A percentile compares a stretch with the other conserved stretches of the same genome.
phyloP scores from a whole-genome alignment of 2,113 vertebrate genomes.

The Pedionomus torquatus region DNA sequence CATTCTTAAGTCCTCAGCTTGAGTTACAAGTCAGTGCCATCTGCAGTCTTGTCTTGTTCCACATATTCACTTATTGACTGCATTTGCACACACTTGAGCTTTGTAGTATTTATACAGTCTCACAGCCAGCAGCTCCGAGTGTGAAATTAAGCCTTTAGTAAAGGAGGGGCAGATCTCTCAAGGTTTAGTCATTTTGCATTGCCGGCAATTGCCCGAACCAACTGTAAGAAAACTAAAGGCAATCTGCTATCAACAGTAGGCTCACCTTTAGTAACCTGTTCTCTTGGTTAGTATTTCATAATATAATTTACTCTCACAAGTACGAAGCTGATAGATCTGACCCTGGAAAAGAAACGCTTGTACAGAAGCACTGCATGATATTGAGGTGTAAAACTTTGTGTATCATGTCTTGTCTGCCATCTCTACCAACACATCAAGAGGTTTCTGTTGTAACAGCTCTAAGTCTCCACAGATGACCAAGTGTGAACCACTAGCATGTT shows the following conservation, averaged over 20 bases:
- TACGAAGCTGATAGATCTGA: not conserved
- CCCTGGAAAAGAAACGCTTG: not conserved
- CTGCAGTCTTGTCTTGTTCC: not conserved
- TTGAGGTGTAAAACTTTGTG: fast-evolving
- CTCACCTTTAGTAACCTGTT: not conserved
- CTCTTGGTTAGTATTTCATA: not conserved
- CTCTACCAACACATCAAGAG: not conserved
- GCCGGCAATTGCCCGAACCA: not conserved
- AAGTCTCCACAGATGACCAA: not conserved
- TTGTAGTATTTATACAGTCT: not conserved
- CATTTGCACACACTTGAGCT: not conserved
- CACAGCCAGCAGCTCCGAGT: not conserved
- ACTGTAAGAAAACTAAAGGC: not conserved
- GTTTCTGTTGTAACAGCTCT: not conserved
- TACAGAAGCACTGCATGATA: not conserved
- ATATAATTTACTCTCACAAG: not conserved
- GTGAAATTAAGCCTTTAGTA: not conserved
- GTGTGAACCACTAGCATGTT: not conserved
- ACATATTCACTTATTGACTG: not conserved
- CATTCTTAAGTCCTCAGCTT: not conserved
- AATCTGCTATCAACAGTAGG: not conserved
- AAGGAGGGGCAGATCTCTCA: not conserved
- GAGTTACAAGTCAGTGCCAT: not conserved
- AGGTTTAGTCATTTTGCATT: not conserved
- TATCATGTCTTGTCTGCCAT: not conserved